These are phyloP conservation scores for Sphaerophoria taeniata DNA, from an alignment of 2,888 invertebrate genomes.

Conservation along the genomic window DNA sequence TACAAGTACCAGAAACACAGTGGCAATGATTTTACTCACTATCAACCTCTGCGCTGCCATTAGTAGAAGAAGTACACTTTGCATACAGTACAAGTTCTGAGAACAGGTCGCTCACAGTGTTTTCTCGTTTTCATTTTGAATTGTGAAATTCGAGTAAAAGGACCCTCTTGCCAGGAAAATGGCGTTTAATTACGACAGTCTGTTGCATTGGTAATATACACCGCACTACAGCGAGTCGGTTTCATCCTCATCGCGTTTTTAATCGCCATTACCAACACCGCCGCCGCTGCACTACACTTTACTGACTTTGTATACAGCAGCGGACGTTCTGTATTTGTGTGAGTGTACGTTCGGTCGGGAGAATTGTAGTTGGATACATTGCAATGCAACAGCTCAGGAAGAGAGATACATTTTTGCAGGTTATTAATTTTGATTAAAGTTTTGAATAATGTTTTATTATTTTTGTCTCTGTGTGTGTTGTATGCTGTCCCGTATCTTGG, in stretches of 20 bases:
- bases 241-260: not conserved
- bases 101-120: not conserved
- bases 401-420: constrained; percentile 35
- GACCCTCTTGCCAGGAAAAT: constrained; percentile 27
- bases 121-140: constrained; percentile 1
- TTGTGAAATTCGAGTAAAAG: constrained; percentile 22
- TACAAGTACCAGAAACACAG: not conserved
- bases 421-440: constrained; percentile 47
- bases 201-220: constrained; percentile 47
- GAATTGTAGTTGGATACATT: constrained; percentile 48
- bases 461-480: constrained; percentile 5
- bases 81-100: not conserved
- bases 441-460: not conserved
- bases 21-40: not conserved
- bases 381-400: constrained; percentile 21
- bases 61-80: constrained; percentile 1
- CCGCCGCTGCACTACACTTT: no score
- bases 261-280: no score
- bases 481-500: not conserved
- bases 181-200: constrained; percentile 57
- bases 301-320: not conserved
- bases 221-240: not conserved
- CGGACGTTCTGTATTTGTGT: not conserved
- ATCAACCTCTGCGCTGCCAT: not conserved
- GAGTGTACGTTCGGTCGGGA: not conserved